These are phyloP conservation scores for Drosophila tristis DNA, from an alignment of 1,140 invertebrate genomes.

Conservation along the genomic window DNA sequence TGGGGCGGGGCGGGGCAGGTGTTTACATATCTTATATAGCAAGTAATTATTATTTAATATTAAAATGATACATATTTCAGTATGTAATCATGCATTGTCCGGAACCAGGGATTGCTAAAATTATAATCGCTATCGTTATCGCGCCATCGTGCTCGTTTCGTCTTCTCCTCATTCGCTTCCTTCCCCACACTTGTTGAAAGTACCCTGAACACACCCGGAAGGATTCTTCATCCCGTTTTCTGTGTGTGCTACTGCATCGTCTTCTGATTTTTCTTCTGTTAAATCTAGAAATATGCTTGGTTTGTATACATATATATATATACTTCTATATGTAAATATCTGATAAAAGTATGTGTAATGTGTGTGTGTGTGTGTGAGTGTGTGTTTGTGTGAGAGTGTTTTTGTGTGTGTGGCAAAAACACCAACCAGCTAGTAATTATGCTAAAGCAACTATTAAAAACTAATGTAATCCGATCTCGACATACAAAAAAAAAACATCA, in stretches of 20 bases:
- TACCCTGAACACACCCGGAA: too few species aligned
- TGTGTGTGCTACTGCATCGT: too few species aligned
- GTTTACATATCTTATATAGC: neutral
- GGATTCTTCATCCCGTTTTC: too few species aligned
- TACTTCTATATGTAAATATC: constrained; percentile 26
- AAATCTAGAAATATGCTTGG: too few species aligned
- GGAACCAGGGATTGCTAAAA: too few species aligned
- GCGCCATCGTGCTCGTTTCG: too few species aligned
- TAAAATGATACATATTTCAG: constrained; percentile 2
- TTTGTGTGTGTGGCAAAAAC: constrained; percentile 12
- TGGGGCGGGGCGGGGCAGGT: too few species aligned
- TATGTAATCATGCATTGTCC: too few species aligned
- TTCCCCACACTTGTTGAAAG: too few species aligned
- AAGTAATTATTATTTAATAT: too few species aligned
- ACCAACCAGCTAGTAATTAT: constrained; percentile 65
- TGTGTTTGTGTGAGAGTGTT: constrained; percentile 35
- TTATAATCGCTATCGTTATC: constrained; percentile 1
- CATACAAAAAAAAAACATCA: constrained; percentile 56
- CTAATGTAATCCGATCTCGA: constrained; percentile 62
- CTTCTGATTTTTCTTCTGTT: too few species aligned
- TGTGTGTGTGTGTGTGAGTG: constrained; percentile 7
- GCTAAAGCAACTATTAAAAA: constrained; percentile 72
- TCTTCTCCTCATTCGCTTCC: too few species aligned
- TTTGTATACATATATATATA: neutral
- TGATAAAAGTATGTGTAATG: constrained; percentile 34